phyloP scores from a whole-genome alignment of 2,888 invertebrate genomes.

The Diloba caeruleocephala region DNA sequence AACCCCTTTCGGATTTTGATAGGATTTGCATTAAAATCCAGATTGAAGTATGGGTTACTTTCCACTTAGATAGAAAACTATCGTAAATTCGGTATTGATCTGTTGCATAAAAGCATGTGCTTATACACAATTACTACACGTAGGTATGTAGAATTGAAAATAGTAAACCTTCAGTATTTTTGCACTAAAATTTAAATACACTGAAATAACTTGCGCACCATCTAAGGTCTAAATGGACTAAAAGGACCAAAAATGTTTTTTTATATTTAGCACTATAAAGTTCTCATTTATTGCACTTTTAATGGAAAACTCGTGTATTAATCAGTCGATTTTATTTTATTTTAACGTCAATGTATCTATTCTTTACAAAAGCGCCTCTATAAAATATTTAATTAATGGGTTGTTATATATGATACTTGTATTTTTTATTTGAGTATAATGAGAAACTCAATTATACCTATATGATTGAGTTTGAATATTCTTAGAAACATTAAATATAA shows the following conservation, averaged over 20 bases:
- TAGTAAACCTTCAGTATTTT: too few species aligned
- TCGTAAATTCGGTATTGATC: too few species aligned
- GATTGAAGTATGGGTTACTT: too few species aligned
- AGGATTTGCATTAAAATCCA: too few species aligned
- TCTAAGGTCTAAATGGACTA: not conserved
- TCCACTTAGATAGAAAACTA: too few species aligned
- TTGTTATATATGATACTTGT: constrained; percentile 16
- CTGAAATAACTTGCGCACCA: not conserved
- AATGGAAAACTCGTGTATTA: constrained; percentile 32
- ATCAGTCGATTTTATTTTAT: constrained; percentile 18
- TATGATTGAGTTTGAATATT: not conserved
- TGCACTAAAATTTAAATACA: too few species aligned
- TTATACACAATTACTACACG: too few species aligned
- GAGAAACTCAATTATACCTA: not conserved
- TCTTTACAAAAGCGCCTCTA: constrained; percentile 2
- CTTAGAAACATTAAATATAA: not conserved
- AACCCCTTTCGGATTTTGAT: too few species aligned
- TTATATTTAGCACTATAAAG: constrained; percentile 1
- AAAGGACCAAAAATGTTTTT: constrained; percentile 10
- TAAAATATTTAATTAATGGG: constrained; percentile 12
- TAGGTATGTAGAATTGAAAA: too few species aligned
- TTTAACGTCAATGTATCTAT: constrained; percentile 9
- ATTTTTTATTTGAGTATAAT: not conserved
- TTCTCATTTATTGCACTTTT: constrained; percentile 24
- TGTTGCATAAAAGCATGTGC: too few species aligned